phyloP scores from a whole-genome alignment of 2,797 vertebrate species.

The Catostomus latipinnis region DNA sequence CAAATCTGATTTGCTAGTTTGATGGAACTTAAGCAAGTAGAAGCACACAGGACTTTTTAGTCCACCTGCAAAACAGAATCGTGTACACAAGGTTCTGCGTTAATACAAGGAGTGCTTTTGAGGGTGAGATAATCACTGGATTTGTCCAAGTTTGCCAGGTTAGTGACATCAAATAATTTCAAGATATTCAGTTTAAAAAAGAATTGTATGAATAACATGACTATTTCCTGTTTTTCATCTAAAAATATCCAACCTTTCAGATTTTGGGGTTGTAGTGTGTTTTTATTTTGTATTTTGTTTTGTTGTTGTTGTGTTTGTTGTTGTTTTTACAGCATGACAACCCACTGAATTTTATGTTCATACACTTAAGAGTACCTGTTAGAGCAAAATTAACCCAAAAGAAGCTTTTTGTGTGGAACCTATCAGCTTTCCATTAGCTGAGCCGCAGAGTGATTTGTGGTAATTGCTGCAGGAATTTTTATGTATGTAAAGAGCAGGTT shows the following conservation, averaged over 20 bases:
- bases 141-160: too few relatives aligned
- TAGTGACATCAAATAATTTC: too few relatives aligned
- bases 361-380: conserved; percentile 52
- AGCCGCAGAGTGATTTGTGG: conserved; percentile 36
- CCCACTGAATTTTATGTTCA: conserved; percentile 15
- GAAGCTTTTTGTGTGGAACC: conserved; percentile 34
- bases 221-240: not conserved
- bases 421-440: conserved; percentile 37
- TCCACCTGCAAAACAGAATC: too few relatives aligned
- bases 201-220: conserved; percentile 13
- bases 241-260: not conserved
- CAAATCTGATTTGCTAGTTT: too few relatives aligned
- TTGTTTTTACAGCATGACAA: conserved; percentile 10
- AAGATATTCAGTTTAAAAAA: not conserved
- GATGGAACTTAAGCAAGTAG: too few relatives aligned
- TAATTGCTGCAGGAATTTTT: conserved; percentile 50
- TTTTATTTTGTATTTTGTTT: too few relatives aligned
- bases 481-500: conserved; percentile 47
- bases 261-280: not conserved
- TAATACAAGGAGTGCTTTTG: too few relatives aligned
- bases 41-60: too few relatives aligned
- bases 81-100: too few relatives aligned
- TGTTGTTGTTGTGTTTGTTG: too few relatives aligned
- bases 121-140: too few relatives aligned
- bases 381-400: conserved; percentile 12